Evolutionary conservation across 2,888 invertebrate species (phyloP).

Genomic region (Colletes collaris): DNA sequence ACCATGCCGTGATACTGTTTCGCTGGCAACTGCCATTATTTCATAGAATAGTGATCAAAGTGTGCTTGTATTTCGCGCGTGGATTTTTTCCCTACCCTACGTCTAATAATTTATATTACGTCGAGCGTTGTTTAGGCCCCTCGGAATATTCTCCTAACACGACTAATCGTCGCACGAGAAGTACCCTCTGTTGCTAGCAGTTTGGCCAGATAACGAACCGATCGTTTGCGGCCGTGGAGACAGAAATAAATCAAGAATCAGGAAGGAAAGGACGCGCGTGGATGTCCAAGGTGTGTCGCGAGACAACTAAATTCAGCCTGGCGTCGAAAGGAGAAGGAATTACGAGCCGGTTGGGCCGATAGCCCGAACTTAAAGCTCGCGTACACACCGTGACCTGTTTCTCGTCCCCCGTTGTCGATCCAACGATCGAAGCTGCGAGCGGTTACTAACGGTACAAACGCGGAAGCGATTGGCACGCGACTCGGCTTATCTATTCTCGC

Average conservation of each 20-base stretch:
- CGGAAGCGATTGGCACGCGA: constrained; percentile 73
- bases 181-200: too few relatives aligned
- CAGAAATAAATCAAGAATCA: constrained; percentile 49
- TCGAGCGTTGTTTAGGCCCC: too few relatives aligned
- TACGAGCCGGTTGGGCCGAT: constrained; percentile 27
- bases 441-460: constrained; percentile 67
- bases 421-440: constrained; percentile 16
- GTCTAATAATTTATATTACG: too few relatives aligned
- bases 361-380: constrained; percentile 24
- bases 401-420: constrained; percentile 17
- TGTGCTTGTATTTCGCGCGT: too few relatives aligned
- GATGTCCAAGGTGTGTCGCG: constrained; percentile 30
- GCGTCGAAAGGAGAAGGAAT: constrained; percentile 51
- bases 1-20: background rate
- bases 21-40: too few relatives aligned
- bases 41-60: too few relatives aligned
- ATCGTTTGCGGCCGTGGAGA: background rate
- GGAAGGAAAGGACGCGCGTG: constrained; percentile 24
- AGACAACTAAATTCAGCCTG: constrained; percentile 58
- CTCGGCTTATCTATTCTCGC: constrained; percentile 61
- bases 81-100: too few relatives aligned
- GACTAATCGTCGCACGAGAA: too few relatives aligned
- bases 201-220: too few relatives aligned
- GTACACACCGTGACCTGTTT: constrained; percentile 32
- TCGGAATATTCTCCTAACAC: too few relatives aligned